Conservation (phyloP, 2,113 vertebrate genomes). For the Microcebus murinus region DNA sequence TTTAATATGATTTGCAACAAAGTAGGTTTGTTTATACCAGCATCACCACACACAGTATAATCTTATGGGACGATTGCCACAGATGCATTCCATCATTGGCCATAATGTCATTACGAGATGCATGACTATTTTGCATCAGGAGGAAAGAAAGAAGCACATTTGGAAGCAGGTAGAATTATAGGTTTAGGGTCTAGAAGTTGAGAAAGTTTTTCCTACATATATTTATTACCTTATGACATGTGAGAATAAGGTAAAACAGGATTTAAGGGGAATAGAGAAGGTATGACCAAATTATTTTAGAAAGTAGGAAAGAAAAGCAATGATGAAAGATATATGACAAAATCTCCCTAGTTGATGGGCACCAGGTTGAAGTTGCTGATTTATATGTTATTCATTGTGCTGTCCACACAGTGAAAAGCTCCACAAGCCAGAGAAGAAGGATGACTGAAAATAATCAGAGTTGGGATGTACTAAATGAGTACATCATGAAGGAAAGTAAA, state of each 20-base stretch:
- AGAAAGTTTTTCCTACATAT: background rate
- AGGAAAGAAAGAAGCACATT: background rate
- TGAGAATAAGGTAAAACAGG: background rate
- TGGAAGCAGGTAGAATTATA: background rate
- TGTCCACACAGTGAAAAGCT: background rate
- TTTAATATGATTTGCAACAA: background rate
- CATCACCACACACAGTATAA: background rate
- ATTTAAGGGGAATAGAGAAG: background rate
- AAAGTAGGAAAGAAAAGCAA: background rate
- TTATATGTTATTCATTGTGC: background rate
- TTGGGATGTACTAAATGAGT: background rate
- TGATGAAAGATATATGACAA: background rate
- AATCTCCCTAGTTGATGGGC: background rate
- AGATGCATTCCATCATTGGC: background rate
- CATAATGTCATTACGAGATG: background rate
- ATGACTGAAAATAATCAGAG: background rate
- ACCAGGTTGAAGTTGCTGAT: background rate
- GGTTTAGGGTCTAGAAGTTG: background rate
- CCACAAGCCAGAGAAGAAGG: background rate
- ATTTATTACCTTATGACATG: background rate
- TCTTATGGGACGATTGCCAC: too few relatives aligned
- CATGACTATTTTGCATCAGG: background rate
- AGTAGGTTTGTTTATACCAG: background rate
- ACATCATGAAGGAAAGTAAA: background rate
- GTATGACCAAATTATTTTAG: background rate